Base-by-base conservation (phyloP, 2,113 vertebrate genomes). In the Dascyllus trimaculatus region DNA sequence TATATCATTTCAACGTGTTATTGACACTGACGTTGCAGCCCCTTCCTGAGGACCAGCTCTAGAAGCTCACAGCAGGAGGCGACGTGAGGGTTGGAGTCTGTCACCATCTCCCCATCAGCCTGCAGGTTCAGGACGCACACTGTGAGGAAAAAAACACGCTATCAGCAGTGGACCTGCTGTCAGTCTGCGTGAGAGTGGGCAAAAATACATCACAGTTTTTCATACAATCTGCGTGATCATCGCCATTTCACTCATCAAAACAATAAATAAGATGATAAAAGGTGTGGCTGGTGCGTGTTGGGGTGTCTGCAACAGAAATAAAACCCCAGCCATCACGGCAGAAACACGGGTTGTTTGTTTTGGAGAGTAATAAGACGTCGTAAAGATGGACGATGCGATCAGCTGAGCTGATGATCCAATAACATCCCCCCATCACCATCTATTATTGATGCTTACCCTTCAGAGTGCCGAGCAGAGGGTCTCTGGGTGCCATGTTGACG, bases 1-100 rank as follows among this genome's bases (percentile, higher is more conserved):
- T 1, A 35, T 35, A 5, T 4, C 7, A 35, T 35, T 8, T 35
- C 32, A 35, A 35, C 32, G 9, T 35, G 32, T 35, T 35, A 8
- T 38, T 13, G 4, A 60, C 83, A 94, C 95, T 95, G 71, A 96
- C 95, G 95, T 46, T 95, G 95, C 0, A 97, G 92, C 26, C 96
- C 96, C 84, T 96, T 96, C 73, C 96, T 94, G 63, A 97, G 91
- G 72, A 96, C 90, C 85, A 93, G 91, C 81, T 97, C 96, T 21
- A 97, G 90, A 3, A 96, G 93, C 89, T 95, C 94, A 73, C 96
- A 97, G 82, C 96, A 93, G 18, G 94, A 90, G 15, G 81, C 35
- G 35, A 97, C 91, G 46, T 95, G 95, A 17, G 93, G 95, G 32
- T 86, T 96, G 62, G 79, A 49, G 67, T 97, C 96, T 0, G 91